Evolutionary conservation across 2,113 vertebrate species (phyloP).

Genomic region (Zonotrichia leucophrys): DNA sequence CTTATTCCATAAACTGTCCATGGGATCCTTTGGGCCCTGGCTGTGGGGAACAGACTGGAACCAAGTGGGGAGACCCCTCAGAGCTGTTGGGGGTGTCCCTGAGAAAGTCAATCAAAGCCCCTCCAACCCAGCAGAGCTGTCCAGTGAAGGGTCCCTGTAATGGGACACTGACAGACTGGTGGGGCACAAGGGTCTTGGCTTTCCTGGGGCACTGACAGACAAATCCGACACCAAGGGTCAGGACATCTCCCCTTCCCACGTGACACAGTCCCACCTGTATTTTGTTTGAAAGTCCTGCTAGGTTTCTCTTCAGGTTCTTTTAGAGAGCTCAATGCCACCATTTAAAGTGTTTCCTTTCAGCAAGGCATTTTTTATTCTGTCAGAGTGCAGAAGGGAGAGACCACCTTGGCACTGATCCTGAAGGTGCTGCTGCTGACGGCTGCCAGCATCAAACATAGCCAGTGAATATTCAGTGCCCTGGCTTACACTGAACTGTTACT

Average conservation of each 20-base stretch:
- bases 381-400: background rate
- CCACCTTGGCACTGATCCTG: background rate
- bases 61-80: background rate
- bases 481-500: background rate
- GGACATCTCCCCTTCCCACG: background rate
- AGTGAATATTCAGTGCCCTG: background rate
- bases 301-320: background rate
- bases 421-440: background rate
- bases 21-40: accelerated
- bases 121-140: background rate
- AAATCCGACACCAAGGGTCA: accelerated
- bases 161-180: background rate
- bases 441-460: background rate
- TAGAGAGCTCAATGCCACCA: background rate
- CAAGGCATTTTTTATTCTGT: background rate
- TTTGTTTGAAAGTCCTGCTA: accelerated
- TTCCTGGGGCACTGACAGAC: background rate
- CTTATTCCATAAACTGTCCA: accelerated
- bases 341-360: background rate
- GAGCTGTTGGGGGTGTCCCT: background rate
- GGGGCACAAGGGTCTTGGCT: background rate
- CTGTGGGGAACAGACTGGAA: background rate
- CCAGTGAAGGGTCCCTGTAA: background rate
- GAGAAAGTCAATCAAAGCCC: background rate
- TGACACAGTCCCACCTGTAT: background rate